These are phyloP conservation scores for Rhagologus leucostigma DNA, from an alignment of 2,113 vertebrate species.

Conservation along the genomic window DNA sequence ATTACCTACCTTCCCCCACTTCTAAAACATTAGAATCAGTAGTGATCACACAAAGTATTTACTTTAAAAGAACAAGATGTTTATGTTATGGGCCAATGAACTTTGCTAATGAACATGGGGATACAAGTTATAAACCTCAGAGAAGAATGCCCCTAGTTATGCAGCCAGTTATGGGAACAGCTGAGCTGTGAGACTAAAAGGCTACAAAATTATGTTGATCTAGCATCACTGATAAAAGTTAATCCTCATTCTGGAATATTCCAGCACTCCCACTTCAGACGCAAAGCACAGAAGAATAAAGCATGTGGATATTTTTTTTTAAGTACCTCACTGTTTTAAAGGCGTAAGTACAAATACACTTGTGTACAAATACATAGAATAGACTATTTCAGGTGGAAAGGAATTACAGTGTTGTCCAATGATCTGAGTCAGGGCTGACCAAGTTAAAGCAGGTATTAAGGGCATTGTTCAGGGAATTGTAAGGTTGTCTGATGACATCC, in stretches of 20 bases:
- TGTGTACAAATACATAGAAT: neutral
- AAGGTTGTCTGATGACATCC: neutral
- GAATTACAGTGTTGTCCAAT: neutral
- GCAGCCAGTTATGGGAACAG: neutral
- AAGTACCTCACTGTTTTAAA: neutral
- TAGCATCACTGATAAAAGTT: neutral
- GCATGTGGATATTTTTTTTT: neutral
- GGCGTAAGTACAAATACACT: neutral
- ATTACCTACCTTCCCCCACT: neutral
- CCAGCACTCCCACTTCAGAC: neutral
- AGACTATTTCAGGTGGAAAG: neutral
- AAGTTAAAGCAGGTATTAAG: neutral
- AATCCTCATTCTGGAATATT: neutral
- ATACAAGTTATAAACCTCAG: neutral
- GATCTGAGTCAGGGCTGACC: neutral
- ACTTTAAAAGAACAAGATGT: neutral
- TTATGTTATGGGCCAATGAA: neutral
- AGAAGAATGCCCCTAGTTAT: neutral
- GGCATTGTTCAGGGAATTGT: neutral
- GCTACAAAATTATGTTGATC: neutral
- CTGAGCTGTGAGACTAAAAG: neutral
- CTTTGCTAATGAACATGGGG: fast-evolving
- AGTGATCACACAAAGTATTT: neutral
- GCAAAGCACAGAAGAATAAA: neutral
- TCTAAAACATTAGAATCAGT: neutral